A percentile compares a stretch with the other conserved stretches of the same genome.
phyloP scores from a whole-genome alignment of 2,888 invertebrate species.

The Hydriomena furcata region DNA sequence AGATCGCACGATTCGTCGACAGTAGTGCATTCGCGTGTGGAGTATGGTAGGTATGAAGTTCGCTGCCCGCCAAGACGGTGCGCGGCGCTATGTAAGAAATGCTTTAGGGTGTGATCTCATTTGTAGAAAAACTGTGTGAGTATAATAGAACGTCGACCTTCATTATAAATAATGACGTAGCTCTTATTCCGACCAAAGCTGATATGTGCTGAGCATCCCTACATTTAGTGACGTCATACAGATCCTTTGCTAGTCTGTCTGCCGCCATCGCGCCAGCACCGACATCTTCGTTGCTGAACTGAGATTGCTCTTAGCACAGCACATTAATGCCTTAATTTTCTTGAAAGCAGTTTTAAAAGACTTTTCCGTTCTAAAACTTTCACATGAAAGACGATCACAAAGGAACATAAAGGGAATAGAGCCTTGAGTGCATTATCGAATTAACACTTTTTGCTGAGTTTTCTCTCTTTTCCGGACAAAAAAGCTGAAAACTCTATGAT shows the following conservation, averaged over 20 bases:
- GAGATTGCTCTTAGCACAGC: conserved; percentile 56
- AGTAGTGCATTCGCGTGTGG: too few species aligned
- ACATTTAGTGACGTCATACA: conserved; percentile 5
- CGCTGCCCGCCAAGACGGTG: too few species aligned
- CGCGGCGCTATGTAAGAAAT: too few species aligned
- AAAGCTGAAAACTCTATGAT: too few species aligned
- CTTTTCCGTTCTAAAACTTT: conserved; percentile 80
- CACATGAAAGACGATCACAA: conserved; percentile 73
- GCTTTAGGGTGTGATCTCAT: too few species aligned
- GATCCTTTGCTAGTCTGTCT: neutral
- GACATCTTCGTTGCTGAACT: conserved; percentile 35
- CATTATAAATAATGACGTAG: conserved; percentile 5
- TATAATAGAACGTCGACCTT: neutral
- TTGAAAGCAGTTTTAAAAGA: conserved; percentile 81
- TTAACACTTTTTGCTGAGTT: neutral
- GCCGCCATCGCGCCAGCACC: conserved; percentile 17
- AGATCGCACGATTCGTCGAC: too few species aligned
- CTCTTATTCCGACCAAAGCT: neutral
- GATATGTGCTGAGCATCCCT: neutral
- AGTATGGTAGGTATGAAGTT: too few species aligned
- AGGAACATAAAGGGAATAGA: conserved; percentile 61
- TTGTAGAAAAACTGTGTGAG: too few species aligned
- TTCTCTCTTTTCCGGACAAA: neutral
- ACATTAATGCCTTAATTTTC: conserved; percentile 81
- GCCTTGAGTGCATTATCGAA: conserved; percentile 31